phyloP scores from a whole-genome alignment of 2,888 invertebrate genomes.

The Eupsilia transversa region DNA sequence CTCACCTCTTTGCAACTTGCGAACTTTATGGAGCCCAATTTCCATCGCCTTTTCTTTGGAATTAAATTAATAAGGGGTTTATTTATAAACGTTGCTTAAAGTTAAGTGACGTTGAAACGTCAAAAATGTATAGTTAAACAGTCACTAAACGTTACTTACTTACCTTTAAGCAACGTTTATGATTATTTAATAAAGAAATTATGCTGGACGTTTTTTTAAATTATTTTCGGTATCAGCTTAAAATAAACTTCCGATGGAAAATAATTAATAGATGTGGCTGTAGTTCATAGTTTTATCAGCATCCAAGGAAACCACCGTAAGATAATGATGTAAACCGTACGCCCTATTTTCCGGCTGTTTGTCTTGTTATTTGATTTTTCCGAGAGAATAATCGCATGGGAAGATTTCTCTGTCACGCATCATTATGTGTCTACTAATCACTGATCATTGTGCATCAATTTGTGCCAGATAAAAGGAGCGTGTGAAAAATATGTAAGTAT shows the following conservation, averaged over 20 bases:
- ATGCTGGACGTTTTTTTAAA: not conserved
- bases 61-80: no score
- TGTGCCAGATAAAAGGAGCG: not conserved
- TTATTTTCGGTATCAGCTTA: not conserved
- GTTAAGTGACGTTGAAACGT: no score
- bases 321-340: conserved; percentile 72
- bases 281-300: conserved; percentile 49
- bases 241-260: not conserved
- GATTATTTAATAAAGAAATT: not conserved
- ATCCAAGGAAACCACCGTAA: conserved; percentile 49
- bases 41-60: no score
- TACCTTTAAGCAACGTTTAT: no score
- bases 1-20: no score
- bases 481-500: not conserved
- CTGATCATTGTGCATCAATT: conserved; percentile 26
- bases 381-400: conserved; percentile 58
- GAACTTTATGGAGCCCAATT: no score
- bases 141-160: no score
- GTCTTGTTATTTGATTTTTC: conserved; percentile 62
- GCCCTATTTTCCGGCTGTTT: conserved; percentile 72
- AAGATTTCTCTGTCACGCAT: conserved; percentile 53
- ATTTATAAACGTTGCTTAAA: no score
- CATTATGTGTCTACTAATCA: conserved; percentile 30
- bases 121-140: no score
- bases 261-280: not conserved